Conservation (phyloP, 1,140 invertebrate species). For the Sinonovacula constricta region DNA sequence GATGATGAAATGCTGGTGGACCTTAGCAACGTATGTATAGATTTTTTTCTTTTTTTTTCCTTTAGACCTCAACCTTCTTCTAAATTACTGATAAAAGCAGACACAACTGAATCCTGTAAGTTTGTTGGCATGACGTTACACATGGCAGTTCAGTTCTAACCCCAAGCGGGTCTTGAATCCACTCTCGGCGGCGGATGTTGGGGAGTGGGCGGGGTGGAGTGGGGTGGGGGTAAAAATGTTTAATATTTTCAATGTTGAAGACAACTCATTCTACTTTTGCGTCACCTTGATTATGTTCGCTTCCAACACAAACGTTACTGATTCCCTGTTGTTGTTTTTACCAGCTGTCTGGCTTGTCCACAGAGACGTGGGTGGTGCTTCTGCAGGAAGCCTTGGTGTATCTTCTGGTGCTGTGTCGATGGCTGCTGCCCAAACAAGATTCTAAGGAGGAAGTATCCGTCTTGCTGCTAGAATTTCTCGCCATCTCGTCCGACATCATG, state of each 20-base stretch:
- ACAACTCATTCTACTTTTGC: constrained; percentile 48
- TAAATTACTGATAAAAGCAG: no score
- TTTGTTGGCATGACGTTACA: no score
- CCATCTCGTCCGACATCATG: constrained; percentile 94
- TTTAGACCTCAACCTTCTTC: no score
- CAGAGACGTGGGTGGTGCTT: constrained; percentile 83
- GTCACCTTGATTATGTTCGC: no score
- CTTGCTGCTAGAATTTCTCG: constrained; percentile 87
- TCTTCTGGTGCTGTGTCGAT: constrained; percentile 91
- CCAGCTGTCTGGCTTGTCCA: constrained; percentile 50
- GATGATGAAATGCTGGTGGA: no score
- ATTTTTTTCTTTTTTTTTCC: no score
- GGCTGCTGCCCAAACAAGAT: constrained; percentile 92
- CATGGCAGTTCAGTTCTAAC: no score
- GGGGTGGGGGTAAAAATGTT: neutral
- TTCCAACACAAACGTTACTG: no score
- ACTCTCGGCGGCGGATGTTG: neutral
- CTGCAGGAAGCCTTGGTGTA: constrained; percentile 93
- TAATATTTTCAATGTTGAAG: constrained; percentile 11
- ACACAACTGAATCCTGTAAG: no score
- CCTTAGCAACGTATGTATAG: no score
- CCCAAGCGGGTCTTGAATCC: neutral
- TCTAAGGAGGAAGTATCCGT: constrained; percentile 94
- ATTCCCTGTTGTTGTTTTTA: no score
- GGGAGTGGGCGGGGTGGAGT: no score